Base-by-base conservation (phyloP, 1,140 invertebrate genomes). In the Venturia canescens region DNA sequence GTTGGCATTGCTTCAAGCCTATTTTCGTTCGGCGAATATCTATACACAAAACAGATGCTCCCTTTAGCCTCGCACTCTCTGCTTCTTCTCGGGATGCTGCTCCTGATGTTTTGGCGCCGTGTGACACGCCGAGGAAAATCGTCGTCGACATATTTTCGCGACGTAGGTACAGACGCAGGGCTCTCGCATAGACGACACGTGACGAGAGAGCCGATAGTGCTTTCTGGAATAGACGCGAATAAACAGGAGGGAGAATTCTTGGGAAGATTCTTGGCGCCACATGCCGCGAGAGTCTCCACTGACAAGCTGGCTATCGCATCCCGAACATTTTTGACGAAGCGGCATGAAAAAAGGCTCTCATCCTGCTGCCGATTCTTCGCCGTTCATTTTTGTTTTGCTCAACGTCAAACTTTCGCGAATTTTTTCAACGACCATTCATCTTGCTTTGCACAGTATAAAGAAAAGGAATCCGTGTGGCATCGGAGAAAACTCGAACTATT, bases 1-100 rank as follows among this genome's bases (percentile, higher is more conserved):
- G 78, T 80, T 89, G 88, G 88, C 88, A 86, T 66, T 83, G 84
- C 82, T 86, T 88, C 88, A 89, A 50, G 78, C 82, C 83, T 89
- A 89, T 89, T 89, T 89, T 89, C 81, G 84, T 83, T 84, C 79
- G 50, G 79, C 78, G 81, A 79, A 83, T 86, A 83, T 80, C 81
- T 69, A 79, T 60, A 63, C 23, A 27, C 50, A 23, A 78, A 83
- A 80, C 80, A 83, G 83, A 83, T 82, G 83, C 71, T 78, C 72
- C 60, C 60, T 63, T 63, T 63, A 75, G 66, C 71, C 48, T 76
- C 48, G 67, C 38, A 77, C 53, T 76, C 72, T 74, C 63, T 80
- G 50, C 31, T 23, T 13, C 38, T 38, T 15, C 31, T 60, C 9
- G 18, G 29, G 29, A 27, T 34, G 15, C 7, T 72, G n/a, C 57